A percentile compares a stretch with the other conserved stretches of the same genome.
phyloP scores from a whole-genome alignment of 2,888 invertebrate species.

The Minunthozetes semirufus region DNA sequence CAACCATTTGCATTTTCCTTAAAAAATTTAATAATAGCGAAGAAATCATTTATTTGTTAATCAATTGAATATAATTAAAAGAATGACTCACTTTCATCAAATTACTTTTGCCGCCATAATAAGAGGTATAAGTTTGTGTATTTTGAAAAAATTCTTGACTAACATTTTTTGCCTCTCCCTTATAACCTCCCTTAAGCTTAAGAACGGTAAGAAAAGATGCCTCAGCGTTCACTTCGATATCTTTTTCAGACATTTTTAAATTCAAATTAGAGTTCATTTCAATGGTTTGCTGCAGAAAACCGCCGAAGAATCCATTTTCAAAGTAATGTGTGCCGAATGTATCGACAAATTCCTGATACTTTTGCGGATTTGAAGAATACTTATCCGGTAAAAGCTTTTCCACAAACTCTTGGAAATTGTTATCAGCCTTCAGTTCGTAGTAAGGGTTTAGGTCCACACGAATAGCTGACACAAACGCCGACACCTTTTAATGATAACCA shows the following conservation, averaged over 20 bases:
- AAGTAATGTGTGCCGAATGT: slow-evolving; percentile 36
- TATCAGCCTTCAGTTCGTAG: neutral
- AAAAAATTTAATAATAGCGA: too few species aligned
- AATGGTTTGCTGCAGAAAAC: slow-evolving; percentile 26
- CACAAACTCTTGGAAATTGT: slow-evolving; percentile 20
- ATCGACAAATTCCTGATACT: slow-evolving; percentile 34
- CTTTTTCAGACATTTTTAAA: slow-evolving; percentile 20
- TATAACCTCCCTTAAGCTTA: slow-evolving; percentile 22
- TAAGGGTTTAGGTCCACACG: slow-evolving; percentile 30
- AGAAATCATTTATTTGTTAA: too few species aligned
- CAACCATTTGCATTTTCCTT: slow-evolving; percentile 7
- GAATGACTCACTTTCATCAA: neutral
- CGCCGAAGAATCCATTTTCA: slow-evolving; percentile 31
- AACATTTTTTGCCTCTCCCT: neutral
- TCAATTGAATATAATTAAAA: too few species aligned
- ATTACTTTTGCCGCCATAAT: slow-evolving; percentile 34
- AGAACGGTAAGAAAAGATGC: slow-evolving; percentile 20
- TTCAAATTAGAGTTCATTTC: slow-evolving; percentile 10
- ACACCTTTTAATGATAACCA: neutral
- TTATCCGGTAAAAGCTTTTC: slow-evolving; percentile 11
- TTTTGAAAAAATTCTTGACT: neutral
- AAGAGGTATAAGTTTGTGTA: neutral
- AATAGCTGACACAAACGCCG: slow-evolving; percentile 23
- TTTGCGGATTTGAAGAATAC: slow-evolving; percentile 6
- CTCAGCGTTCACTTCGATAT: slow-evolving; percentile 23